Evolutionary conservation across 2,888 invertebrate species (phyloP), one percentile per base, ranked within the genome.

Genomic region (Trichopria drosophilae): DNA sequence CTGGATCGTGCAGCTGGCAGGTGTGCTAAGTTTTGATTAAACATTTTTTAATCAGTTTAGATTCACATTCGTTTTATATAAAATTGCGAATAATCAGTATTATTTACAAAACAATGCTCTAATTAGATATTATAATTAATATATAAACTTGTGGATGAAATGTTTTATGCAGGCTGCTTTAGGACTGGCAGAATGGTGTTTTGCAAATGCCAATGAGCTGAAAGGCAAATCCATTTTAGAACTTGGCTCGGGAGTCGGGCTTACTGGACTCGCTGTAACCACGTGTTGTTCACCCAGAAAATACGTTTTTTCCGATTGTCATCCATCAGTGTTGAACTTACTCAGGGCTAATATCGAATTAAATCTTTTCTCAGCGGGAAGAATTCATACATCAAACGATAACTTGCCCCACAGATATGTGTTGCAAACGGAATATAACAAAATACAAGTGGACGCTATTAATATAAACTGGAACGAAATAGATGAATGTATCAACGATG

Each of bases 1-100:
- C 90, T 12, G 90, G 90, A 19, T 77, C 90, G 60, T 83, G 83
- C 60, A 86, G 84, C 62, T 90, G 90, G 90, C 86, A 88, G 82
- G 86, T 86, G 62, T 20, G 40, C 24, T 46, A 13, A 22, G 13
- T 29, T 42, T 22, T 13, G 6, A 13, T 6, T 42, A 39, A 9
- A 22, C 23, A 13, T 4, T 6, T 23, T 24, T 6, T 24, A 24
- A 10, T 6, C 12, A 15, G 7, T 31, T 13, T 10, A 2, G 1
- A n/a, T n/a, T n/a, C n/a, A n/a, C n/a, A n/a, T n/a, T n/a, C n/a
- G n/a, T n/a, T n/a, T n/a, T n/a, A n/a, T n/a, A n/a, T n/a, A n/a
- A n/a, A n/a, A n/a, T n/a, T n/a, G n/a, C n/a, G n/a, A 10, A 37
- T 20, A 20, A 36, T n/a, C 3, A 40, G 34, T 6, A 7, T 28